Conservation (phyloP, 2,797 vertebrate species). For the Atherinosoma microstoma region DNA sequence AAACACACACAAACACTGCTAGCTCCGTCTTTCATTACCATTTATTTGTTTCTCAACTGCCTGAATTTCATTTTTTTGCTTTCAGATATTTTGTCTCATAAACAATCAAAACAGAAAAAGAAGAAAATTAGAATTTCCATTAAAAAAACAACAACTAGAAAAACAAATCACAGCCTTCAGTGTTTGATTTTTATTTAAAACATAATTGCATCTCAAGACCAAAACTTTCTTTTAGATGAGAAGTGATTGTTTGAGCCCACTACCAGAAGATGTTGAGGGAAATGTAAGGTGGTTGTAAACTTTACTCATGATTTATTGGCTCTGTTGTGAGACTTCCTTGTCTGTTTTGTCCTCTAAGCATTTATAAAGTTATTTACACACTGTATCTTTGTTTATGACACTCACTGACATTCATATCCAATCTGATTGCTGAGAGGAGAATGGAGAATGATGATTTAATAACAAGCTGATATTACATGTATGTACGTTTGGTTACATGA, state of each 20-base stretch:
- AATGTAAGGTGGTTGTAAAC: not conserved
- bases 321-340: constrained; percentile 1
- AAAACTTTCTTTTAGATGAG: constrained; percentile 5
- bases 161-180: too few relatives aligned
- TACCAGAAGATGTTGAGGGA: not conserved
- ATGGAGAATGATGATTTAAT: too few relatives aligned
- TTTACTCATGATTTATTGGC: constrained; percentile 30
- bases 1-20: constrained; percentile 16
- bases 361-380: not conserved
- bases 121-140: constrained; percentile 16
- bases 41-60: constrained; percentile 40
- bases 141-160: not conserved
- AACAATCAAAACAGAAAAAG: constrained; percentile 11
- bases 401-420: constrained; percentile 22
- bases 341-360: constrained; percentile 9
- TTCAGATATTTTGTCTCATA: constrained; percentile 12
- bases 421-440: constrained; percentile 12
- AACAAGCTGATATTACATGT: too few relatives aligned
- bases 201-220: not conserved
- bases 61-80: constrained; percentile 29
- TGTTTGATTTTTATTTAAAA: not conserved
- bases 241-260: not conserved
- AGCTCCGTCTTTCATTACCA: not conserved
- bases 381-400: not conserved
- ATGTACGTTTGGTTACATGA: not conserved